Evolutionary conservation across 2,113 vertebrate species (phyloP).

Genomic region (Heptranchias perlo): DNA sequence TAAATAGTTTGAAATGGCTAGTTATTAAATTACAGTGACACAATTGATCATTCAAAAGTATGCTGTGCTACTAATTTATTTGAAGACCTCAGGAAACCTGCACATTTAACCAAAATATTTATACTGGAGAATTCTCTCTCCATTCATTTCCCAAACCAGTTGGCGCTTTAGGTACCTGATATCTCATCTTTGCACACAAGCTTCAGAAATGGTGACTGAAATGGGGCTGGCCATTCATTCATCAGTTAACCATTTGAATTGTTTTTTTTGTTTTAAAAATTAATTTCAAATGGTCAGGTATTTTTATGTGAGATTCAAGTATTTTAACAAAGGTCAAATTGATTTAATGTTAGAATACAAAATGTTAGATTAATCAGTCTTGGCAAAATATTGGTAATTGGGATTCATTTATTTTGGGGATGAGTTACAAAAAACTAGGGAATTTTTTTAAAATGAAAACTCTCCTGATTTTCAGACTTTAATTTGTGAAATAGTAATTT

Average conservation of each 20-base stretch:
- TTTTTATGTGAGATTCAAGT: not conserved
- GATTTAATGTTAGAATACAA: not conserved
- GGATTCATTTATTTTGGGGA: not conserved
- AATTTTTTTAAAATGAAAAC: not conserved
- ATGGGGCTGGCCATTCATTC: not conserved
- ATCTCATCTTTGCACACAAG: too few relatives aligned
- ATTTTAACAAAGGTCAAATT: not conserved
- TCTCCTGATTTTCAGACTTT: not conserved
- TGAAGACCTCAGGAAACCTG: too few relatives aligned
- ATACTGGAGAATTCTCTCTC: too few relatives aligned
- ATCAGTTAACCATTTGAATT: not conserved
- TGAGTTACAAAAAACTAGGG: not conserved
- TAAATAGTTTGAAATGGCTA: too few relatives aligned
- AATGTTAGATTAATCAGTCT: not conserved
- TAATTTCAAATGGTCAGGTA: not conserved
- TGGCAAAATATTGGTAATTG: not conserved
- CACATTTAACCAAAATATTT: too few relatives aligned
- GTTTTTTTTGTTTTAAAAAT: not conserved
- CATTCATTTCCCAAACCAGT: too few relatives aligned
- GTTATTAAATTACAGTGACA: too few relatives aligned
- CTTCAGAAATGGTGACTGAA: not conserved
- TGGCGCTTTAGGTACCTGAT: too few relatives aligned
- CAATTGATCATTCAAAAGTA: too few relatives aligned
- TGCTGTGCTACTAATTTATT: too few relatives aligned
- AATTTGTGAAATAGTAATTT: not conserved